Conservation (phyloP, 2,113 vertebrate genomes). For the Xiphophorus maculatus region DNA sequence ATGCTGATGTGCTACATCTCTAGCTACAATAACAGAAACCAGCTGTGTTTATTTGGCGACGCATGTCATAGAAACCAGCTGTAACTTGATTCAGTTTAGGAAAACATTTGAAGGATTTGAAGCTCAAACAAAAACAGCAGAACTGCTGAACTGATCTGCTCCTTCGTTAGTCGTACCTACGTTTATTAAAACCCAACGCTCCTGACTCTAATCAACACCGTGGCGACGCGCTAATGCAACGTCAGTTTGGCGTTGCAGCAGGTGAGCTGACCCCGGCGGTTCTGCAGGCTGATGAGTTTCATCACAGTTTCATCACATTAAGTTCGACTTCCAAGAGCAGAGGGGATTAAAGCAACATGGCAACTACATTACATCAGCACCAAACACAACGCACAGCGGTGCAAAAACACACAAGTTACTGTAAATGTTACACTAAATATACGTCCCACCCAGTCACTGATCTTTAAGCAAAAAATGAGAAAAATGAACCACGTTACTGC, state of each 20-base stretch:
- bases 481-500: not conserved
- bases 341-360: constrained; percentile 20
- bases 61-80: too few relatives aligned
- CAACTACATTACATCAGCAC: constrained; percentile 55
- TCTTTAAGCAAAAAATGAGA: not conserved
- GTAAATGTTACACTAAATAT: not conserved
- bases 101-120: not conserved
- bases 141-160: not conserved
- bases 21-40: too few relatives aligned
- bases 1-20: not conserved
- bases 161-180: too few relatives aligned
- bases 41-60: too few relatives aligned
- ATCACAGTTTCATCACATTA: constrained; percentile 54
- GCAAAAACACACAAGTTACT: constrained; percentile 6
- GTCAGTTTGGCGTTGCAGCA: constrained; percentile 36
- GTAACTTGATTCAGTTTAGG: not conserved
- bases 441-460: not conserved
- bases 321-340: not conserved
- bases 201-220: not conserved
- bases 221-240: not conserved
- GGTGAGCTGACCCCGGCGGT: constrained; percentile 13
- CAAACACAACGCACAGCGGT: not conserved
- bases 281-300: constrained; percentile 50
- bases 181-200: too few relatives aligned
- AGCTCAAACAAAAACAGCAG: not conserved